Base-by-base conservation (phyloP, 2,113 vertebrate species). In the Odontophorus gujanensis region DNA sequence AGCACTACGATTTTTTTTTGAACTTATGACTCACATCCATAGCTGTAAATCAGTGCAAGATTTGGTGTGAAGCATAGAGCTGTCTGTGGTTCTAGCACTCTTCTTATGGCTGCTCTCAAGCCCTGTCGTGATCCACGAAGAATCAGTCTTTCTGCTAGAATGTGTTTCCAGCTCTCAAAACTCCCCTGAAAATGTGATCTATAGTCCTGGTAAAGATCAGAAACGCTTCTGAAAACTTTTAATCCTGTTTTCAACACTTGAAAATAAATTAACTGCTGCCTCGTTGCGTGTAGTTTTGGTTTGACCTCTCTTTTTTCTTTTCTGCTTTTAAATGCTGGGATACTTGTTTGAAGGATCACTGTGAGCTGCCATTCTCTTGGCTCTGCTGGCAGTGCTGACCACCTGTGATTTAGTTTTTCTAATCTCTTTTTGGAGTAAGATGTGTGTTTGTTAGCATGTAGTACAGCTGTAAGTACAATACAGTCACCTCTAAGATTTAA, bases 51-150 rank as follows among this genome's bases (percentile, higher is more conserved):
- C 36, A 59, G 10, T 10, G 8, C 51, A 75, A 51, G 40, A 36
- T 72, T n/a, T 47, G 0, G 25, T 68, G 3, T 57, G 65, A 58
- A 30, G 28, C 14, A 71, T 43, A 7, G 7, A 0, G 0, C 48
- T 45, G 32, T 43, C n/a, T 73, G 38, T 30, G 11, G 8, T 85
- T 93, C 42, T 77, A 50, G 24, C 40, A 26, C 14, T 67, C 43
- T 25, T 9, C 68, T 71, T 45, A 30, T 20, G 40, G 69, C 24
- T 59, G 48, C 53, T 34, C n/a, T 76, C 72, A 18, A 75, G 28
- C 34, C 30, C 38, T 19, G 13, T 9, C 65, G 22, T 51, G 74
- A 76, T 58, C 58, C n/a, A 5, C 16, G 30, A 74, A 43, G 79
- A 45, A 34, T 10, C 75, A 73, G 3, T 81, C 24, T 9, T 86